Evolutionary conservation across 2,797 vertebrate species (phyloP).

Genomic region (Diglossa cyanea): DNA sequence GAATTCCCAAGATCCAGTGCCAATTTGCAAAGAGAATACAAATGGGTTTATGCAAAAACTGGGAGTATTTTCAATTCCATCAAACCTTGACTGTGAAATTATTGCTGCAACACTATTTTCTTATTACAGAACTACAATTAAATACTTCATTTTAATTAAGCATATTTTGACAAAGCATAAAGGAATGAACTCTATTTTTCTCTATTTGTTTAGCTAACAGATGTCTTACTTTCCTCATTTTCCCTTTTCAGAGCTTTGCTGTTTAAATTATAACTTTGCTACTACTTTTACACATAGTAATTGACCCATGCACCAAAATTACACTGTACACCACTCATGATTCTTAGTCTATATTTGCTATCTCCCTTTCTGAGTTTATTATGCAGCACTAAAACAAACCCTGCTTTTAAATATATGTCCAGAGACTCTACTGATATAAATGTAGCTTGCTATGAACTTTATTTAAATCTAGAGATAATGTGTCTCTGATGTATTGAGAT

Average conservation of each 20-base stretch:
- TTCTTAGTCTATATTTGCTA: not conserved
- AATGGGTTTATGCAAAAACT: not conserved
- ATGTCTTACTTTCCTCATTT: slow-evolving; percentile 28
- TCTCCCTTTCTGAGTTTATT: not conserved
- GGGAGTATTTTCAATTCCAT: slow-evolving; percentile 1
- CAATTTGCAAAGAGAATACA: not conserved
- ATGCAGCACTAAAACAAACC: not conserved
- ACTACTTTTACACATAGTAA: slow-evolving; percentile 38
- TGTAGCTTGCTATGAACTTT: not conserved
- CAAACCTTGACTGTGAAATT: slow-evolving; percentile 42
- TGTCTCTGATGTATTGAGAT: not conserved
- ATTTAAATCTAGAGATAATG: not conserved
- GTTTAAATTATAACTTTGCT: slow-evolving; percentile 53
- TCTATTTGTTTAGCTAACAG: slow-evolving; percentile 18
- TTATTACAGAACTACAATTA: slow-evolving; percentile 27
- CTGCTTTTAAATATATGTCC: not conserved
- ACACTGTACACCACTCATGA: not conserved
- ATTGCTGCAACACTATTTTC: slow-evolving; percentile 30
- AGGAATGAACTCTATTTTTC: slow-evolving; percentile 31
- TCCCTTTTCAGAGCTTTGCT: slow-evolving; percentile 15
- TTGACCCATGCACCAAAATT: slow-evolving; percentile 58
- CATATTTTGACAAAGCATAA: slow-evolving; percentile 47
- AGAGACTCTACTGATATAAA: not conserved
- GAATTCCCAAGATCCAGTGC: not conserved
- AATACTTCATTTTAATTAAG: slow-evolving; percentile 52